phyloP scores from a whole-genome alignment of 2,888 invertebrate genomes.

The Drosophila algonquin region DNA sequence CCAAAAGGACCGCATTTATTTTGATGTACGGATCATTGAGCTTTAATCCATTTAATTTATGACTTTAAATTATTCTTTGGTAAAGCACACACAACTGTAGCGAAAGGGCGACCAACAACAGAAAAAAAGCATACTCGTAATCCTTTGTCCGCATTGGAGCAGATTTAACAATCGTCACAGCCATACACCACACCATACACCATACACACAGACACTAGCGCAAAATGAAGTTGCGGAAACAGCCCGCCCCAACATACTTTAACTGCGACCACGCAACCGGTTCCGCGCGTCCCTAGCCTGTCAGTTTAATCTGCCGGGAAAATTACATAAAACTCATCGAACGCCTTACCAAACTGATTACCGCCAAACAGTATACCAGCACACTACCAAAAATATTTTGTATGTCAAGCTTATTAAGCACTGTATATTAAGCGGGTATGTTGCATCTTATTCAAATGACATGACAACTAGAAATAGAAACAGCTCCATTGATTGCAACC shows the following conservation, averaged over 20 bases:
- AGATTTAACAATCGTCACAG: slow-evolving; percentile 58
- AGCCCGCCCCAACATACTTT: slow-evolving; percentile 32
- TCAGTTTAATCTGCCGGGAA: slow-evolving; percentile 54
- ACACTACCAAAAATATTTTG: not conserved
- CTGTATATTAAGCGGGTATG: not conserved
- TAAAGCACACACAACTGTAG: slow-evolving; percentile 46
- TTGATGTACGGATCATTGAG: slow-evolving; percentile 76
- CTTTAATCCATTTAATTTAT: slow-evolving; percentile 82
- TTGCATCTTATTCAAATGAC: too few relatives aligned
- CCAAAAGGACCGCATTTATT: slow-evolving; percentile 64
- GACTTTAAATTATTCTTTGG: slow-evolving; percentile 76
- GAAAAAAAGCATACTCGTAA: slow-evolving; percentile 47
- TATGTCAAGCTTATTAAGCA: not conserved
- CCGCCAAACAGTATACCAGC: slow-evolving; percentile 3
- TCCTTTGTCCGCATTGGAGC: slow-evolving; percentile 56
- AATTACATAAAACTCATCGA: slow-evolving; percentile 46
- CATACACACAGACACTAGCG: slow-evolving; percentile 32
- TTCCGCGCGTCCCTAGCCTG: slow-evolving; percentile 43
- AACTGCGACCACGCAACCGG: slow-evolving; percentile 48
- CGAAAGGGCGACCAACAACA: slow-evolving; percentile 43
- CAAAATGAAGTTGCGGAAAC: slow-evolving; percentile 55
- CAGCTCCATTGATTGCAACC: too few relatives aligned
- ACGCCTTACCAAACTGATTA: slow-evolving; percentile 2
- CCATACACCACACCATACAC: slow-evolving; percentile 10
- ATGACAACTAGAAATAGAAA: too few relatives aligned